Base-by-base conservation (phyloP, 2,797 vertebrate genomes). In the Lepilemur ruficaudatus region DNA sequence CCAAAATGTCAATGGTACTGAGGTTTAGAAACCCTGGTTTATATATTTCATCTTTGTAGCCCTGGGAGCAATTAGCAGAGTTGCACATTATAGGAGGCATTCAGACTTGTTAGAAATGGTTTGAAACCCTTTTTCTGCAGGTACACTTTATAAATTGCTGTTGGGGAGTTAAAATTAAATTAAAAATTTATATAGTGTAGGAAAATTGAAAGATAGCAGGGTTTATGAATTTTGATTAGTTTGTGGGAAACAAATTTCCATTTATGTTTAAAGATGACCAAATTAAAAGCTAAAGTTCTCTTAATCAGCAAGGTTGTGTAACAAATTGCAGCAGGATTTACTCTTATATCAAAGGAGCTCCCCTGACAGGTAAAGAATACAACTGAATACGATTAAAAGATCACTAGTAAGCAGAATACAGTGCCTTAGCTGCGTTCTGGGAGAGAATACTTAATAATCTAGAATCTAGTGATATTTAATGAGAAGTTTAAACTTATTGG, bases 311-410 rank as follows among this genome's bases (percentile, higher is more conserved):
- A 97, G 81, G 38, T 97, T 95, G 95, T 96, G 82, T 97, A 97
- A 97, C 95, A 93, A 98, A 98, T 98, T 98, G 83, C 95, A 97
- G 90, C 70, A 97, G 92, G 97, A 98, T 98, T 98, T 98, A 93
- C 93, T 97, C 97, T 93, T 94, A 73, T 98, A 98, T 97, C 94
- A 96, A 98, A 98, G 95, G 43, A 80, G 1, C 32, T 98, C 97
- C 96, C 97, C 76, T 73, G 96, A 88, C 89, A 97, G 80, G 97
- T 97, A 97, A 97, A 70, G 14, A 4, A 97, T 95, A 79, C 57
- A 95, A 94, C 88, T 52, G 84, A 98, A 98, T 96, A 94, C 88
- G 97, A 98, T 98, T 98, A 98, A 96, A 98, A 97, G 93, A 97
- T 98, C 93, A 82, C 84, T 63, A 69, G 94, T 95, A 97, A 98